These are phyloP conservation scores for Oeneis ivallda DNA, from an alignment of 2,888 invertebrate genomes.

Conservation along the genomic window DNA sequence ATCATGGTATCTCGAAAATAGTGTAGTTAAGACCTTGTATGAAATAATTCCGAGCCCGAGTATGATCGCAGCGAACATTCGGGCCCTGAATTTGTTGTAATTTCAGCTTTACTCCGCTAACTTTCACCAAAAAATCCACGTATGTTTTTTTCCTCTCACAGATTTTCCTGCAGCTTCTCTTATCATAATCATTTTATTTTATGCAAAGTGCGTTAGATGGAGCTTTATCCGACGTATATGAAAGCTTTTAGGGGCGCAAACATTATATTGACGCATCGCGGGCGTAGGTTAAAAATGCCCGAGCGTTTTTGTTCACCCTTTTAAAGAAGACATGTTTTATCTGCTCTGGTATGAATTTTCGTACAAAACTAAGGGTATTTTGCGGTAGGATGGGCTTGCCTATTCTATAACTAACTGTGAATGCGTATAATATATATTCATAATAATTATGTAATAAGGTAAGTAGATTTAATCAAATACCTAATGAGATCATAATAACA, in stretches of 20 bases:
- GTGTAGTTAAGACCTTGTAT: no score
- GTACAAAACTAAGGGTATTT: not conserved
- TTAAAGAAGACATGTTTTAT: slow-evolving; percentile 20
- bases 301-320: slow-evolving; percentile 24
- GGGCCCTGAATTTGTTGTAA: no score
- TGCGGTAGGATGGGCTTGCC: not conserved
- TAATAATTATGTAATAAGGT: no score
- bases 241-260: slow-evolving; percentile 32
- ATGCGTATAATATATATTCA: no score
- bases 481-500: no score
- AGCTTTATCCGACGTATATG: slow-evolving; percentile 21
- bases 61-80: no score
- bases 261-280: slow-evolving; percentile 26
- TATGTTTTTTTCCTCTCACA: slow-evolving; percentile 13
- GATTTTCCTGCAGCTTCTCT: slow-evolving; percentile 18
- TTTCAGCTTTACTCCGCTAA: no score
- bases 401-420: no score
- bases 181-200: slow-evolving; percentile 25
- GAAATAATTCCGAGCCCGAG: no score
- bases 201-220: slow-evolving; percentile 26
- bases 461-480: no score
- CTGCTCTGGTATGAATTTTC: slow-evolving; percentile 8
- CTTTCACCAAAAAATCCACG: not conserved
- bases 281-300: slow-evolving; percentile 24
- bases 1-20: no score